Base-by-base conservation (phyloP, 2,888 invertebrate species). In the Himalopsyche tibetana region DNA sequence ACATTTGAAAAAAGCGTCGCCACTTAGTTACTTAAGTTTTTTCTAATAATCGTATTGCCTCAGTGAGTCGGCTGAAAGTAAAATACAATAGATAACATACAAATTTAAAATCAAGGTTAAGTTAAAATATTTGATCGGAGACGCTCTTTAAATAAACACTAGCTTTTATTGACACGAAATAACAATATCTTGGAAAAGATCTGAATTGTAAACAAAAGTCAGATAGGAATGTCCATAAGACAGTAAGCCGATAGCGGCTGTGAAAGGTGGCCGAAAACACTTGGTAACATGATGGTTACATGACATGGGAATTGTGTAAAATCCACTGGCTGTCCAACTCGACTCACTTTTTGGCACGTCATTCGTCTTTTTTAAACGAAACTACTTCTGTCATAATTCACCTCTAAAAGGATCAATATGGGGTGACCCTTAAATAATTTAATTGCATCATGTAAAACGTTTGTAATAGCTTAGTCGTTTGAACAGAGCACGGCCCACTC, bases 311-410 rank as follows among this genome's bases (percentile, higher is more conserved):
- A 84, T 79, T 40, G 51, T 19, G 38, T 51, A 74, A 80, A 45
- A 51, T 74, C 45, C 80, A 51, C 51, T 84, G 55, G 36, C 36
- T 38, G 38, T 55, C 82, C 55, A n/a, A 55, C 55, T 51, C 36
- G 82, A 82, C 36, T 84, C 63, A 19, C 11, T 84, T 86, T 87
- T 86, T 83, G 81, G 86, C 84, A 84, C 84, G 87, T 87, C 87
- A 87, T 86, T 81, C 86, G 69, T 87, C 84, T 84, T 82, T 51
- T 51, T 82, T 80, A 74, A 38, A 74, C 38, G 74, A 40, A 83
- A 74, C 69, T 19, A 83, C 19, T 83, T n/a, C 84, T 84, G 84
- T 84, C 84, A 84, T 84, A 84, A 80, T 74, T 74, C 82, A 56
- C 74, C 63, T 86, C 84, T 86, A 82, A 80, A 55, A 56, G 80